Evolutionary conservation across 2,888 invertebrate species (phyloP).

Genomic region (Hecatera dysodea): DNA sequence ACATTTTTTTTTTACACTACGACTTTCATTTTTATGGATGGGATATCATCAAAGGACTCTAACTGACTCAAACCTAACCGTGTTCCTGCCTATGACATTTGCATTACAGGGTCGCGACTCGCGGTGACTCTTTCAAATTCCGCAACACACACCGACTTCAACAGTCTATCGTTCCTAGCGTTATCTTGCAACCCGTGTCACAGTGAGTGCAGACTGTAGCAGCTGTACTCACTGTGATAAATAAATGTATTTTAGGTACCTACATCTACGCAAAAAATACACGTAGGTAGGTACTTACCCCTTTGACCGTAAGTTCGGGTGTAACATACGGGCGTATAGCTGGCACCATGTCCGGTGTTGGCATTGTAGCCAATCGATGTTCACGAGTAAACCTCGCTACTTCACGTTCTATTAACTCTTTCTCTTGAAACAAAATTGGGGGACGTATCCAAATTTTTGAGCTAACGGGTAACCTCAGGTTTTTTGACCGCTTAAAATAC

Average conservation of each 20-base stretch:
- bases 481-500: slow-evolving; percentile 65
- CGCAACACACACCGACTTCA: no score
- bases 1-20: no score
- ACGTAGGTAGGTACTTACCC: no score
- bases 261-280: no score
- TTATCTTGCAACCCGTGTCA: background rate
- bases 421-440: slow-evolving; percentile 72
- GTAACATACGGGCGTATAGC: slow-evolving; percentile 75
- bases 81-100: no score
- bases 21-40: no score
- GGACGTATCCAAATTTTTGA: slow-evolving; percentile 31
- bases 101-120: no score
- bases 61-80: no score
- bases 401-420: slow-evolving; percentile 74
- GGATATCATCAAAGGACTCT: no score
- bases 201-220: no score
- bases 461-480: slow-evolving; percentile 39
- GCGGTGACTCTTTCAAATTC: no score
- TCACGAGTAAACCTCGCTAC: slow-evolving; percentile 72
- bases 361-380: slow-evolving; percentile 61
- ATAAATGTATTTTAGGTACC: no score
- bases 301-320: slow-evolving; percentile 74
- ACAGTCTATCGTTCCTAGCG: background rate
- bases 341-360: slow-evolving; percentile 60
- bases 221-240: slow-evolving; percentile 5